Conservation (phyloP, 2,888 invertebrate genomes). For the Hirtodrosophila histrioides region DNA sequence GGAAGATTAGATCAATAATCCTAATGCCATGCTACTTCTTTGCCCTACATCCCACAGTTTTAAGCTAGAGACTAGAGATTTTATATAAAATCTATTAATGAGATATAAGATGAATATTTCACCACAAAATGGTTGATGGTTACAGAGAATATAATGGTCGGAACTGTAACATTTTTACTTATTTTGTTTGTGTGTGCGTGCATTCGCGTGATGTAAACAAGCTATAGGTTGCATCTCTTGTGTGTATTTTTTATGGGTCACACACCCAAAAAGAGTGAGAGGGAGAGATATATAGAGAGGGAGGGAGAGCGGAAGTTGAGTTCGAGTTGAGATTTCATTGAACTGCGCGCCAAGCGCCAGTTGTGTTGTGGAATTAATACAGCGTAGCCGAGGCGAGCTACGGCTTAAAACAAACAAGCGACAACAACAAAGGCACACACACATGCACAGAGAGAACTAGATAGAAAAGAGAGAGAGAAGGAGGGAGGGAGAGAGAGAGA, state of each 20-base stretch:
- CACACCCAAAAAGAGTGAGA: slow-evolving; percentile 1
- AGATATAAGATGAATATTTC: no score
- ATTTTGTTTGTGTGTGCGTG: slow-evolving; percentile 9
- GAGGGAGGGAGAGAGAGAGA: slow-evolving; percentile 11
- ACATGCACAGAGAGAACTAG: slow-evolving; percentile 2
- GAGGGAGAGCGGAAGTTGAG: not conserved
- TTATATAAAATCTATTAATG: no score
- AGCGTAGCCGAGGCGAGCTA: slow-evolving; percentile 45
- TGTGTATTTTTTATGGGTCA: slow-evolving; percentile 39
- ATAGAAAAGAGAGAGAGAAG: not conserved
- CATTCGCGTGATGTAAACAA: slow-evolving; percentile 46
- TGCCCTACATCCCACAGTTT: no score
- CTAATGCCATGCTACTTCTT: no score
- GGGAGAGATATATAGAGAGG: slow-evolving; percentile 1
- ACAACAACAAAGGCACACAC: slow-evolving; percentile 23
- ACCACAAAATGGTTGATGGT: no score
- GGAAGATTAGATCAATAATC: no score
- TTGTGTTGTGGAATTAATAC: slow-evolving; percentile 74
- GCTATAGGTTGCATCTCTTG: slow-evolving; percentile 41
- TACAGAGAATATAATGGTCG: no score
- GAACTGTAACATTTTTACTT: not conserved
- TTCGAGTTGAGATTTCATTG: slow-evolving; percentile 48
- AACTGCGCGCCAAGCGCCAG: slow-evolving; percentile 59
- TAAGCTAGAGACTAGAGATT: no score
- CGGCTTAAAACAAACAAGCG: slow-evolving; percentile 57